Percentiles rank a stretch among this genome's conserved stretches.
Conservation (phyloP, 2,797 vertebrate genomes). For the Centropyge bicolor region DNA sequence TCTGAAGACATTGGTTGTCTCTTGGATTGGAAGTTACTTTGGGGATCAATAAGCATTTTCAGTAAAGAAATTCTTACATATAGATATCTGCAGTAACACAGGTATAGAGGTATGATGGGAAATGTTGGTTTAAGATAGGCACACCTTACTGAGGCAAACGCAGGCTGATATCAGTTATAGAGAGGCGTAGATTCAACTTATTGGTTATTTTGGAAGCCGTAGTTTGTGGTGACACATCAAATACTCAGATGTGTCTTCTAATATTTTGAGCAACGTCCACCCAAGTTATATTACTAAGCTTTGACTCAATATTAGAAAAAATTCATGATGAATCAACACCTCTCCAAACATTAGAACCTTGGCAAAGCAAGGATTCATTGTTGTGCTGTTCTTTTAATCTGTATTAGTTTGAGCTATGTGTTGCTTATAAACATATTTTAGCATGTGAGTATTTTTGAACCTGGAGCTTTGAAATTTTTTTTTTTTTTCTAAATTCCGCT, state of each 20-base stretch:
- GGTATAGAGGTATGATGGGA: neutral
- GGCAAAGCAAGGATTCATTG: neutral
- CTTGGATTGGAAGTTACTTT: conserved; percentile 33
- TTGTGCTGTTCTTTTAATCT: neutral
- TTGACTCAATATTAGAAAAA: neutral
- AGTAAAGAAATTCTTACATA: conserved; percentile 3
- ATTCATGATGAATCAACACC: neutral
- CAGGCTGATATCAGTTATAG: neutral
- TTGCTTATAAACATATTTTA: neutral
- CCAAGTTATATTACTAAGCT: neutral
- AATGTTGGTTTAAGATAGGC: neutral
- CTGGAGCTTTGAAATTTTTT: neutral
- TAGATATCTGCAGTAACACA: conserved; percentile 1
- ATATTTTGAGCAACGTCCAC: neutral
- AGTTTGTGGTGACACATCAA: neutral
- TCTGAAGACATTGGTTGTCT: conserved; percentile 7
- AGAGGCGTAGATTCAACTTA: neutral
- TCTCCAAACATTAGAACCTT: neutral
- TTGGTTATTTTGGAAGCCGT: neutral
- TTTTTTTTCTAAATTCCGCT: conserved; percentile 7
- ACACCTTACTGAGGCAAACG: neutral
- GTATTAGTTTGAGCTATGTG: neutral
- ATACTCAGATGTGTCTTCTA: neutral
- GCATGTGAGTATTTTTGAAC: conserved; percentile 5
- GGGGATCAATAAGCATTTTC: neutral